phyloP scores from a whole-genome alignment of 2,797 vertebrate genomes.

The Lindbergichthys nudifrons region DNA sequence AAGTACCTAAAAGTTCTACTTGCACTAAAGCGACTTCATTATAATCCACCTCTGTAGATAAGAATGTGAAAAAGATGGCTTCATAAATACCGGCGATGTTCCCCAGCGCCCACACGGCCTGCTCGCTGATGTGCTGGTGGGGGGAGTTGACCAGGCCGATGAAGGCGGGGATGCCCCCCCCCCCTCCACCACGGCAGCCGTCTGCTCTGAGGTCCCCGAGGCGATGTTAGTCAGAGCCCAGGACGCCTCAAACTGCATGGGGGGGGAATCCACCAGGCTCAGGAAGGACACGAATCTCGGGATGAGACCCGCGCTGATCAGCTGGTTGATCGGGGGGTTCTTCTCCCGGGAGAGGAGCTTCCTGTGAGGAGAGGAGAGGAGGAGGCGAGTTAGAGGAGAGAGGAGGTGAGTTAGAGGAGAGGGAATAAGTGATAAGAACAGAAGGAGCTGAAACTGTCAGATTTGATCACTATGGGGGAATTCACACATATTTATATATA shows the following conservation, averaged over 20 bases:
- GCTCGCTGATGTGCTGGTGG: slow-evolving; percentile 95
- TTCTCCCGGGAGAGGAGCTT: slow-evolving; percentile 96
- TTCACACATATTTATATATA: no score
- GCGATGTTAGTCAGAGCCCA: slow-evolving; percentile 99
- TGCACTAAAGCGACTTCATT: no score
- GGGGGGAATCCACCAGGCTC: slow-evolving; percentile 85
- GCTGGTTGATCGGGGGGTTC: slow-evolving; percentile 94
- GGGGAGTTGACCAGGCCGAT: slow-evolving; percentile 90
- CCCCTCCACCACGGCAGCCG: slow-evolving; percentile 93
- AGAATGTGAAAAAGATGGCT: no score
- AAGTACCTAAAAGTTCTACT: no score
- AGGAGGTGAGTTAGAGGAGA: no score
- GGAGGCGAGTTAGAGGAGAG: no score
- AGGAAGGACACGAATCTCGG: slow-evolving; percentile 93
- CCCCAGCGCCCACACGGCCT: slow-evolving; percentile 97
- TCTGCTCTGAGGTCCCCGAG: slow-evolving; percentile 94
- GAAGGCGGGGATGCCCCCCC: slow-evolving; percentile 95
- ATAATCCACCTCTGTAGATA: no score
- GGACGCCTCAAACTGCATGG: slow-evolving; percentile 96
- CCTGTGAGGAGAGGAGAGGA: slow-evolving; percentile 71
- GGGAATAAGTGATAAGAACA: no score
- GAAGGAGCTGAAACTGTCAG: no score
- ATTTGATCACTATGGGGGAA: no score
- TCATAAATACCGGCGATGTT: slow-evolving; percentile 93
- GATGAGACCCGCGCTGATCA: slow-evolving; percentile 93